These are phyloP conservation scores for Aphelinus certus DNA, from an alignment of 1,140 invertebrate genomes.

Conservation along the genomic window DNA sequence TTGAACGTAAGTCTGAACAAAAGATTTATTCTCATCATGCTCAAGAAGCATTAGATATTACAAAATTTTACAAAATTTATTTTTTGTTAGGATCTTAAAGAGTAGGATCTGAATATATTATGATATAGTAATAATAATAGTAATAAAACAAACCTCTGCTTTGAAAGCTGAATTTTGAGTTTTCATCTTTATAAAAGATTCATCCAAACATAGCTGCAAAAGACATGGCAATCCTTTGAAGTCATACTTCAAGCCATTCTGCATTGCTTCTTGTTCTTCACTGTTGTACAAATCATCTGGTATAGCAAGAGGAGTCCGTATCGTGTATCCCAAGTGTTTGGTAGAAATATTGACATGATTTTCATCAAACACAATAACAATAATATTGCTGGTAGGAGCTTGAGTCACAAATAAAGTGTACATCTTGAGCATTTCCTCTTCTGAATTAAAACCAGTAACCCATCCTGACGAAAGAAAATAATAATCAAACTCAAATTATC, in stretches of 20 bases:
- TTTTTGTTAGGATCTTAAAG: too few species aligned
- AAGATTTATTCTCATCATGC: constrained; percentile 13
- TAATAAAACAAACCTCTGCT: constrained; percentile 40
- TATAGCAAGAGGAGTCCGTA: constrained; percentile 50
- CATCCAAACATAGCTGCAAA: constrained; percentile 58
- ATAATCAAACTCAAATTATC: not conserved
- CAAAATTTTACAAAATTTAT: too few species aligned
- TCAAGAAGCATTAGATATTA: not conserved
- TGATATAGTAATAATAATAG: constrained; percentile 4
- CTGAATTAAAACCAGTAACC: constrained; percentile 51
- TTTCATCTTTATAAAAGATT: constrained; percentile 50
- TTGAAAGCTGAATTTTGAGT: constrained; percentile 34
- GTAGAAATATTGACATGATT: constrained; percentile 41
- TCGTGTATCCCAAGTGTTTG: constrained; percentile 54
- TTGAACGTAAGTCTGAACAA: constrained; percentile 21
- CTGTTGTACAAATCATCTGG: constrained; percentile 50
- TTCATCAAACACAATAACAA: constrained; percentile 55
- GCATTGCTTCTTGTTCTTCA: not conserved
- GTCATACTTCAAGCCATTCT: constrained; percentile 11
- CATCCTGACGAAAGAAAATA: constrained; percentile 41
- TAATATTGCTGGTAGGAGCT: constrained; percentile 22
- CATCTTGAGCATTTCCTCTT: constrained; percentile 52
- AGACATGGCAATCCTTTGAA: constrained; percentile 42
- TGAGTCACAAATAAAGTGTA: constrained; percentile 47
- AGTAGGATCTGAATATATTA: not conserved